phyloP scores from a whole-genome alignment of 2,888 invertebrate genomes.

The Dinocampus coccinellae region DNA sequence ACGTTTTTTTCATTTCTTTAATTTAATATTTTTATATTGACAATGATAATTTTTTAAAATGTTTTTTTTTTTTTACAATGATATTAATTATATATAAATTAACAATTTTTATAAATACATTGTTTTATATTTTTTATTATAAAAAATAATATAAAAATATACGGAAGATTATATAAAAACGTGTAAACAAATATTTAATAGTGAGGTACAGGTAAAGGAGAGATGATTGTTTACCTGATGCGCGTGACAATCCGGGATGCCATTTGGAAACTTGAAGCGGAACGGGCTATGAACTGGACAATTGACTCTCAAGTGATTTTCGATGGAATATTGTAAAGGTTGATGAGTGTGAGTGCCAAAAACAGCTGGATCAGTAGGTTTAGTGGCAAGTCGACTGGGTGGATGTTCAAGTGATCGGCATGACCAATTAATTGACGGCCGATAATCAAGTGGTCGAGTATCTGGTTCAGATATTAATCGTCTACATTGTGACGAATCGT shows the following conservation, averaged over 20 bases:
- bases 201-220: background rate
- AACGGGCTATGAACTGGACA: slow-evolving; percentile 85
- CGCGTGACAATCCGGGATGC: slow-evolving; percentile 70
- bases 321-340: slow-evolving; percentile 70
- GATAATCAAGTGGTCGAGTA: slow-evolving; percentile 56
- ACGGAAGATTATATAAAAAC: no score
- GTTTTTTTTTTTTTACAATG: no score
- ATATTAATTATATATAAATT: no score
- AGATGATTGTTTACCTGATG: slow-evolving; percentile 61
- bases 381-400: slow-evolving; percentile 67
- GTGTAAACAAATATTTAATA: no score
- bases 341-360: slow-evolving; percentile 71
- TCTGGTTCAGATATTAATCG: slow-evolving; percentile 50
- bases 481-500: slow-evolving; percentile 51
- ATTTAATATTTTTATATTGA: no score
- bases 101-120: no score
- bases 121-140: no score
- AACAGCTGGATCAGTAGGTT: slow-evolving; percentile 70
- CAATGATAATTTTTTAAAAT: no score
- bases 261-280: slow-evolving; percentile 75
- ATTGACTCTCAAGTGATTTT: slow-evolving; percentile 72
- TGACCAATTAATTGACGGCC: slow-evolving; percentile 58
- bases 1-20: no score
- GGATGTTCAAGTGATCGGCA: slow-evolving; percentile 67
- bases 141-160: no score